Evolutionary conservation across 1,140 invertebrate species (phyloP).

Genomic region (Schlechtendalia chinensis): DNA sequence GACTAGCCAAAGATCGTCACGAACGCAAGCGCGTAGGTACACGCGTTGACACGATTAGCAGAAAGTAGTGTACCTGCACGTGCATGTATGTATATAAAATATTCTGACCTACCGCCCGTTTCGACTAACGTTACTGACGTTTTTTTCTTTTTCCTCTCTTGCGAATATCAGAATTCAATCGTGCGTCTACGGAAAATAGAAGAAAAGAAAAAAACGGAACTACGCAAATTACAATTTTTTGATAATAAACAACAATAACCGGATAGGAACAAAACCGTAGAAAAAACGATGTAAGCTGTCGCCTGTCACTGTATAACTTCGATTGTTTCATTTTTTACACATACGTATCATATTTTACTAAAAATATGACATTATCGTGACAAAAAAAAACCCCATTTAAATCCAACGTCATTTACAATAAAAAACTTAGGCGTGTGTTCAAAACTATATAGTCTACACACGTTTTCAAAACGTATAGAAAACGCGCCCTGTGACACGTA

Average conservation of each 20-base stretch:
- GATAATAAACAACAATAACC: slow-evolving; percentile 22
- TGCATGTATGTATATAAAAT: background rate
- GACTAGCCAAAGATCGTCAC: slow-evolving; percentile 23
- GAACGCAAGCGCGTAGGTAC: background rate
- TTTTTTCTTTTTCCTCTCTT: slow-evolving; percentile 25
- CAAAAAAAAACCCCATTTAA: background rate
- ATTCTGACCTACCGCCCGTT: slow-evolving; percentile 35
- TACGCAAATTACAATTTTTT: slow-evolving; percentile 21
- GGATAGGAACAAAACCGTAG: background rate
- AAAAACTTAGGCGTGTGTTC: too few relatives aligned
- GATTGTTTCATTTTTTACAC: slow-evolving; percentile 19
- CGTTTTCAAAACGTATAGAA: background rate
- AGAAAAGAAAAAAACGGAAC: too few relatives aligned
- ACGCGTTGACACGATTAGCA: background rate
- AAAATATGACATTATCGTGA: slow-evolving; percentile 1
- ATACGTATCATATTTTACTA: background rate
- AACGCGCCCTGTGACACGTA: background rate
- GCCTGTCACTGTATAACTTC: slow-evolving; percentile 8
- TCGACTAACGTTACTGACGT: slow-evolving; percentile 35
- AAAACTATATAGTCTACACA: background rate
- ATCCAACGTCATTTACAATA: background rate
- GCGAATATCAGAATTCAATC: slow-evolving; percentile 36
- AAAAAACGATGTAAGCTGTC: slow-evolving; percentile 4
- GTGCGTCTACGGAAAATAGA: slow-evolving; percentile 10
- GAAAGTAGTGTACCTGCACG: background rate